Evolutionary conservation across 2,113 vertebrate genomes (phyloP), one percentile per base, ranked within the genome.

Genomic region (Actenoides lindsayi): DNA sequence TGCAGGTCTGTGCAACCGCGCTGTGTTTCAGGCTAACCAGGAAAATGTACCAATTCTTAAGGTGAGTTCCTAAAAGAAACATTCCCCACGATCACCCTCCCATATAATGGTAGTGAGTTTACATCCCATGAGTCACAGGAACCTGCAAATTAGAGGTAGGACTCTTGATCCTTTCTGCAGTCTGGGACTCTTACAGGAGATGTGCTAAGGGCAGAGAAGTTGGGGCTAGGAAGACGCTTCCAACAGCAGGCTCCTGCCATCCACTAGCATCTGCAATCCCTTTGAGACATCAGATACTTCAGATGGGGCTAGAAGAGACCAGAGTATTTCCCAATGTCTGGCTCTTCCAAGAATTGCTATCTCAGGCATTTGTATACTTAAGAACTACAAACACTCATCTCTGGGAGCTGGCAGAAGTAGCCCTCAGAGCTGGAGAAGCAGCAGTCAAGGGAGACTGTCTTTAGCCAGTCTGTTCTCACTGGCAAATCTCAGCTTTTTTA

Each of bases 31-130:
- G 92, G 98, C 98, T 3, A 98, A 95, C 83, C 98, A 98, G 92
- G 98, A 98, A 27, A 98, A 98, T 42, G 91, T 98, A 13, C 98
- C 98, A 37, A 98, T 98, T 74, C 97, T 98, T 30, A 98, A 98
- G 97, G 98, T 98, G 82, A 46, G 95, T 46, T 68, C 11, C 25
- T 25, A 20, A 19, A 67, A 83, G 41, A 67, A 57, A 30, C 0
- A 0, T 11, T 94, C 23, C 28, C 18, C 8, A 31, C 16, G 4
- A 6, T 53, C 1, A 1, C 30, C 5, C 9, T 81, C 4, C 25
- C 10, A 3, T 60, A 63, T 60, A 63, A 14, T 17, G 7, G 19
- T 28, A 33, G 39, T 63, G 56, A 64, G 20, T 28, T 51, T 63
- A 10, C 1, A 5, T 70, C 50, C 51, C 65, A 3, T 59, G n/a